Conservation (phyloP, 2,888 invertebrate genomes). For the Cryptocheilus praepositus region DNA sequence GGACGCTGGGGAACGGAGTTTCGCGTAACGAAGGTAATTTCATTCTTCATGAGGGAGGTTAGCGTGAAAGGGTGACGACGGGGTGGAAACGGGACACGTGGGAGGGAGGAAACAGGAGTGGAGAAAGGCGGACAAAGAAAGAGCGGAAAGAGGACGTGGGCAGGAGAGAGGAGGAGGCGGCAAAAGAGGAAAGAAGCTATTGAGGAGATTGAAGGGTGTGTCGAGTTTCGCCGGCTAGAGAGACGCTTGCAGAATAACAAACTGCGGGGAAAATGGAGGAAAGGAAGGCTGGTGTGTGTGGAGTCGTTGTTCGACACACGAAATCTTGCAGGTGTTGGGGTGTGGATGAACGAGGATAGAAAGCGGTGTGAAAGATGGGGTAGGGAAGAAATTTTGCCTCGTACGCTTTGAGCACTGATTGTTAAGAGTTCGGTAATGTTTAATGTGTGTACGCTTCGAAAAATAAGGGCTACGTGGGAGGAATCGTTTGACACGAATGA, state of each 20-base stretch:
- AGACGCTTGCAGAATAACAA: constrained; percentile 67
- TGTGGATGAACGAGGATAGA: neutral
- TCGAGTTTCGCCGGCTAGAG: constrained; percentile 66
- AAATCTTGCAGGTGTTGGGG: too few relatives aligned
- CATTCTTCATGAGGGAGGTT: constrained; percentile 69
- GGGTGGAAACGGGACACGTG: constrained; percentile 55
- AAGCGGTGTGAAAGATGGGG: neutral
- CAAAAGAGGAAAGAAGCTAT: constrained; percentile 17
- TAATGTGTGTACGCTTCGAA: too few relatives aligned
- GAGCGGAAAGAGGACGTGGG: constrained; percentile 9
- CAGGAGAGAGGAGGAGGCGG: neutral
- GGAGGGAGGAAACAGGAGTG: constrained; percentile 41
- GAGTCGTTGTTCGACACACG: neutral
- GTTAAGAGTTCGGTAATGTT: too few relatives aligned
- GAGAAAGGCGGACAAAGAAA: constrained; percentile 52
- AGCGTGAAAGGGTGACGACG: constrained; percentile 45
- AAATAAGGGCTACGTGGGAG: too few relatives aligned
- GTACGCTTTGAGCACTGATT: too few relatives aligned
- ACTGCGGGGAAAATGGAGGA: constrained; percentile 55
- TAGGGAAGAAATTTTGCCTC: neutral
- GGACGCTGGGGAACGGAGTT: constrained; percentile 65
- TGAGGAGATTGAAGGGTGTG: constrained; percentile 54
- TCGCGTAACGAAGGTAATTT: constrained; percentile 75
- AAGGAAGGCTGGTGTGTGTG: constrained; percentile 11
- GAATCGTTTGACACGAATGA: too few relatives aligned